Percentiles rank a stretch among this genome's conserved stretches.
These are phyloP conservation scores for Notodonta dromedarius DNA, from an alignment of 2,888 invertebrate genomes.

Conservation along the genomic window DNA sequence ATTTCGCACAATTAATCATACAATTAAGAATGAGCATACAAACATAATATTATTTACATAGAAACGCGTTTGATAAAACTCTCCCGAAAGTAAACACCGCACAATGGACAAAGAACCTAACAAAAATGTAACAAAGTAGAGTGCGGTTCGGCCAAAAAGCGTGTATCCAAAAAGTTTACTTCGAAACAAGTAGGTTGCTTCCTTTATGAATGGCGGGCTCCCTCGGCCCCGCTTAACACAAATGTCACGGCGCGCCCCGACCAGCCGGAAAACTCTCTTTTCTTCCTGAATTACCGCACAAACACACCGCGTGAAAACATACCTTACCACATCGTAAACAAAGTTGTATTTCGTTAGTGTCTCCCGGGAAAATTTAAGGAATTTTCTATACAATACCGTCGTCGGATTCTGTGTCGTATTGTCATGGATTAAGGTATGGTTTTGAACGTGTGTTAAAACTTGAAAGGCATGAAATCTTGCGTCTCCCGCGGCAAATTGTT, in stretches of 20 bases:
- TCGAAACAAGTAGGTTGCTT: constrained; percentile 66
- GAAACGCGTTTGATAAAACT: constrained; percentile 2
- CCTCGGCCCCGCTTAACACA: constrained; percentile 80
- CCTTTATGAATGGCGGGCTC: constrained; percentile 78
- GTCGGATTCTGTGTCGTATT: constrained; percentile 56
- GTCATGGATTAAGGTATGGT: constrained; percentile 42
- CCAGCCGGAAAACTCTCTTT: constrained; percentile 83
- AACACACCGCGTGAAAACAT: constrained; percentile 45
- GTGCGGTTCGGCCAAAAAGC: constrained; percentile 47
- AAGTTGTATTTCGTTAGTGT: constrained; percentile 41
- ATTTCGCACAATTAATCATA: no score
- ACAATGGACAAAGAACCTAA: constrained; percentile 31
- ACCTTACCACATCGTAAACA: constrained; percentile 47
- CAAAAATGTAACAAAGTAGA: constrained; percentile 38
- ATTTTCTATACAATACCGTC: constrained; percentile 62
- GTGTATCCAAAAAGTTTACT: constrained; percentile 68
- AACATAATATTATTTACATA: not conserved
- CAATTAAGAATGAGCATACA: no score
- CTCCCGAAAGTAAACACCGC: constrained; percentile 11
- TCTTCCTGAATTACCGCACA: constrained; percentile 77
- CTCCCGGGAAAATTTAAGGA: constrained; percentile 72
- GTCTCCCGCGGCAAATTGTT: constrained; percentile 84
- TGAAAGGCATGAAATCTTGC: constrained; percentile 78
- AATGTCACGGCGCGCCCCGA: constrained; percentile 81
- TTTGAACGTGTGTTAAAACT: constrained; percentile 43